phyloP scores from a whole-genome alignment of 2,113 vertebrate genomes.

The Rhea pennata region DNA sequence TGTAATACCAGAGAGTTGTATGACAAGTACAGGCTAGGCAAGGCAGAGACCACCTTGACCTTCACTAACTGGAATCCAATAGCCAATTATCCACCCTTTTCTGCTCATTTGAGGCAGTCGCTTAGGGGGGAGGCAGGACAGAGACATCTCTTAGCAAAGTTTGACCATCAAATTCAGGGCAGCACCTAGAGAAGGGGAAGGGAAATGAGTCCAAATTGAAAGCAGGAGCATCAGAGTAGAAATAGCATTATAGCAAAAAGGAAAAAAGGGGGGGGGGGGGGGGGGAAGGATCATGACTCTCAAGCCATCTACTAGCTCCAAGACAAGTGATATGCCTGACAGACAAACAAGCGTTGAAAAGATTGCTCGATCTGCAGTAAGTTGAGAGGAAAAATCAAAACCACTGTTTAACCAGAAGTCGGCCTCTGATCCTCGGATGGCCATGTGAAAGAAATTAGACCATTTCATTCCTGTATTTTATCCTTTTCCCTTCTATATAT shows the following conservation, averaged over 20 bases:
- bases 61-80: constrained; percentile 50
- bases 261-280: too few species aligned
- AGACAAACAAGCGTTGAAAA: neutral
- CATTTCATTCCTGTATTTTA: neutral
- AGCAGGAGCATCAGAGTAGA: neutral
- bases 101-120: neutral
- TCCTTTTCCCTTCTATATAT: neutral
- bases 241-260: neutral
- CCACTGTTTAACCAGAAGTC: neutral
- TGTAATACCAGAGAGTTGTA: constrained; percentile 29
- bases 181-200: neutral
- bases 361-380: neutral
- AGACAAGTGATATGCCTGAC: neutral
- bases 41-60: constrained; percentile 15
- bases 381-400: neutral
- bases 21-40: constrained; percentile 4
- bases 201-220: neutral
- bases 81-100: constrained; percentile 42
- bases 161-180: neutral
- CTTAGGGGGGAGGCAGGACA: neutral
- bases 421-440: neutral
- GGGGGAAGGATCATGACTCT: neutral
- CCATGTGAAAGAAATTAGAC: neutral
- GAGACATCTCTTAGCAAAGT: neutral
- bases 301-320: neutral